Base-by-base conservation (phyloP, 1,140 invertebrate genomes). In the Zaprionus tsacasi region DNA sequence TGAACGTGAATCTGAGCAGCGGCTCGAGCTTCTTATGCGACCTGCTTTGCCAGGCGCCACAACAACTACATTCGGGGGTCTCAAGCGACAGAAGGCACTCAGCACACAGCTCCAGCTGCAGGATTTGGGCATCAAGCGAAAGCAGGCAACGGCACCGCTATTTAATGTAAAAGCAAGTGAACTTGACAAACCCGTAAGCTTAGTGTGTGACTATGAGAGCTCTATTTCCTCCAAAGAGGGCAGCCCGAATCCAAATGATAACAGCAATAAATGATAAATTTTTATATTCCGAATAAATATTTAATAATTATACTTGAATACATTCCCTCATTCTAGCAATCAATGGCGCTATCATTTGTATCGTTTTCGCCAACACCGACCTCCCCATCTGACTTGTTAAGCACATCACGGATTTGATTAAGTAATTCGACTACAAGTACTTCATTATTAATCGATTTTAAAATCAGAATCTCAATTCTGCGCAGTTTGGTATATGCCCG, bases 1-100 rank as follows among this genome's bases (percentile, higher is more conserved):
- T 59, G 87, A 92, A 57, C 59, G 78, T 4, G 94, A 94, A 60
- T 91, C 83, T 2, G 82, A 93, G 36, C 92, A 93, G 45, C 93
- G 94, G 55, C 93, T 83, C 52, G 93, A 93, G 66, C 94, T 95
- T 36, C 85, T 95, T 0, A 94, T 94, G 76, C 93, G 92, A 63
- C 94, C 94, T 8, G 94, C 94, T 0, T 86, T 95, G 70, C 94
- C 94, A 0, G 94, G 94, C 55, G 94, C 93, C 13, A 94, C 93
- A 73, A 83, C 94, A 33, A 94, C 94, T 6, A 93, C 93, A 7
- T 94, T 94, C 82, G 93, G 94, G 6, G 94, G 93, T 0, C 68
- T 94, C 0, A 94, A 94, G 76, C 93, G 93, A 40, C 94, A 94
- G 60, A 94, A 94, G 79, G 91, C 92, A 0, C 75, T 94, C 0